These are phyloP conservation scores for Crocuta crocuta DNA, from an alignment of 2,113 vertebrate species.

Conservation along the genomic window DNA sequence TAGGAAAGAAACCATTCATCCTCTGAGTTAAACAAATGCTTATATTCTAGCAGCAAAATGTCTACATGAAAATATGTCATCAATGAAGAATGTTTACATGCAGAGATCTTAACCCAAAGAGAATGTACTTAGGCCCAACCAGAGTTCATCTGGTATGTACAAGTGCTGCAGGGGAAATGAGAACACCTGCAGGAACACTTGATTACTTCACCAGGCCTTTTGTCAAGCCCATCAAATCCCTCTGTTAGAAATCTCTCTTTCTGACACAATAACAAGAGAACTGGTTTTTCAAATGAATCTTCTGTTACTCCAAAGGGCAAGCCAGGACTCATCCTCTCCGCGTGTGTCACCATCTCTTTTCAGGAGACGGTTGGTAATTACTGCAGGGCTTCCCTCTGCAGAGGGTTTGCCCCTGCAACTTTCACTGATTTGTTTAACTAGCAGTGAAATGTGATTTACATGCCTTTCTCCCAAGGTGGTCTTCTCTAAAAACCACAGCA, in stretches of 20 bases:
- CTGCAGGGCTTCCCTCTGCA: slow-evolving; percentile 62
- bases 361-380: slow-evolving; percentile 71
- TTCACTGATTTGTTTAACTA: slow-evolving; percentile 83
- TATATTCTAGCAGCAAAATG: neutral
- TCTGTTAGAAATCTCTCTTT: slow-evolving; percentile 78
- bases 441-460: slow-evolving; percentile 73
- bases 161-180: slow-evolving; percentile 84
- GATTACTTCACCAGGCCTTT: slow-evolving; percentile 82
- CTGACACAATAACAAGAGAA: slow-evolving; percentile 84
- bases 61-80: slow-evolving; percentile 40
- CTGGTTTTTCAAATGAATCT: slow-evolving; percentile 78
- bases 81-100: slow-evolving; percentile 48
- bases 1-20: neutral
- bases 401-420: slow-evolving; percentile 73
- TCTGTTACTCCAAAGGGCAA: slow-evolving; percentile 78
- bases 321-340: slow-evolving; percentile 70
- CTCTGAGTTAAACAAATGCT: neutral
- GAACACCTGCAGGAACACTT: slow-evolving; percentile 80
- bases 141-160: slow-evolving; percentile 63
- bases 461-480: slow-evolving; percentile 81
- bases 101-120: slow-evolving; percentile 27
- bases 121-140: neutral
- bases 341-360: slow-evolving; percentile 72
- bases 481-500: slow-evolving; percentile 70
- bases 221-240: slow-evolving; percentile 84